Evolutionary conservation across 2,797 vertebrate species (phyloP).

Genomic region (Onychomys torridus): DNA sequence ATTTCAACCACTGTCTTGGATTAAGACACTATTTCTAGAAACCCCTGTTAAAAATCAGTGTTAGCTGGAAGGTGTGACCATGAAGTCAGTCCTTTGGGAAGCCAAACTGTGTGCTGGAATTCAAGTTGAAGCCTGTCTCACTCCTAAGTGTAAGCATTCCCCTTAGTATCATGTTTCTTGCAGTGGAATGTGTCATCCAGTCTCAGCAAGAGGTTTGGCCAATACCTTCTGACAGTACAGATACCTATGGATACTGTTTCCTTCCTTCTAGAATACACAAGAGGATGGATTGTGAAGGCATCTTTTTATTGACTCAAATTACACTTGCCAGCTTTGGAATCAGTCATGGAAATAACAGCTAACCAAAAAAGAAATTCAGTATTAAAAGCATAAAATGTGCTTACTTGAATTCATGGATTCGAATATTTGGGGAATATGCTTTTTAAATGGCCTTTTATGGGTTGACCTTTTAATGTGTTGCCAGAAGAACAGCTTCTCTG

Average conservation of each 20-base stretch:
- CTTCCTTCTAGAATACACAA: conserved; percentile 11
- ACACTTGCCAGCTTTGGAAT: conserved; percentile 49
- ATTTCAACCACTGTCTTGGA: conserved; percentile 10
- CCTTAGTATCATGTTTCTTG: neutral
- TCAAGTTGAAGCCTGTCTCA: neutral
- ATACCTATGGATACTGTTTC: neutral
- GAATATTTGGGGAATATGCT: conserved; percentile 36
- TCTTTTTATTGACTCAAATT: conserved; percentile 54
- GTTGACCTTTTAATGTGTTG: neutral
- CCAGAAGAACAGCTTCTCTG: conserved; percentile 10
- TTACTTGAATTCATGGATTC: conserved; percentile 48
- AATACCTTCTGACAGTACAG: neutral
- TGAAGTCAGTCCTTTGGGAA: neutral
- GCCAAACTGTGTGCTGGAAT: neutral
- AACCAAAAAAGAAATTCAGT: conserved; percentile 51
- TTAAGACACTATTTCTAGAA: conserved; percentile 54
- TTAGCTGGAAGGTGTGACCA: conserved; percentile 26
- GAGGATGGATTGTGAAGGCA: neutral
- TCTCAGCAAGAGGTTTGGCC: neutral
- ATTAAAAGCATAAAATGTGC: conserved; percentile 39
- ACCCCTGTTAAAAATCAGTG: neutral
- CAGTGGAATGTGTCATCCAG: neutral
- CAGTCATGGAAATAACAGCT: conserved; percentile 51
- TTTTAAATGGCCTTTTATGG: conserved; percentile 49
- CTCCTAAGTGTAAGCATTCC: neutral